phyloP scores from a whole-genome alignment of 2,888 invertebrate genomes.

The Myopa testacea region DNA sequence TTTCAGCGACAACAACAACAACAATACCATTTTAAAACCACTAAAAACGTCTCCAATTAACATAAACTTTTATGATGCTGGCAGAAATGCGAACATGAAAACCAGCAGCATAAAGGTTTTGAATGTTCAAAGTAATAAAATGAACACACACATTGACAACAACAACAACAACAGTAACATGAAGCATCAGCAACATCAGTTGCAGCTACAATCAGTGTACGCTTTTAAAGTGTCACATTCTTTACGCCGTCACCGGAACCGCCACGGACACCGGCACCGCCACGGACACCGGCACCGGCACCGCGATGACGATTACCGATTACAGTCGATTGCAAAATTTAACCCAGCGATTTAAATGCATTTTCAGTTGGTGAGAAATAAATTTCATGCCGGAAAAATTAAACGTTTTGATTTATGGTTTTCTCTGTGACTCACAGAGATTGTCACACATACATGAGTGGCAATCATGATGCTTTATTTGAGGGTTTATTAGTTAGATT shows the following conservation, averaged over 20 bases:
- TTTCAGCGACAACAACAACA: too few relatives aligned
- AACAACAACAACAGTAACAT: neutral
- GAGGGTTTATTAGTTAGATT: neutral
- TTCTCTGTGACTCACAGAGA: neutral
- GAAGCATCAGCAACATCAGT: neutral
- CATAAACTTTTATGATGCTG: too few relatives aligned
- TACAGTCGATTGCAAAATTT: too few relatives aligned
- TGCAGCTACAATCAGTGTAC: neutral
- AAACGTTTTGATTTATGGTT: slow-evolving; percentile 17
- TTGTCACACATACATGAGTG: slow-evolving; percentile 15
- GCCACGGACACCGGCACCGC: too few relatives aligned
- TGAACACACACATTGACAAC: neutral
- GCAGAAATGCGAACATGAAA: too few relatives aligned
- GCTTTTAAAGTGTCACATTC: neutral
- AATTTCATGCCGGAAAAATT: slow-evolving; percentile 26
- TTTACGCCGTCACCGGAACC: neutral
- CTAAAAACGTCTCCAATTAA: too few relatives aligned
- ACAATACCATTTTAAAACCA: too few relatives aligned
- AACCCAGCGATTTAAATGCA: too few relatives aligned
- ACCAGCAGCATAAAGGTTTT: too few relatives aligned
- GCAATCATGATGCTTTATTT: slow-evolving; percentile 18
- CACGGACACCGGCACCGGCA: too few relatives aligned
- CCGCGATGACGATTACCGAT: too few relatives aligned
- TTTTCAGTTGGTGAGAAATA: neutral
- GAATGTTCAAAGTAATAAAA: too few relatives aligned